Base-by-base conservation (phyloP, 2,113 vertebrate genomes). In the Poecile atricapillus region DNA sequence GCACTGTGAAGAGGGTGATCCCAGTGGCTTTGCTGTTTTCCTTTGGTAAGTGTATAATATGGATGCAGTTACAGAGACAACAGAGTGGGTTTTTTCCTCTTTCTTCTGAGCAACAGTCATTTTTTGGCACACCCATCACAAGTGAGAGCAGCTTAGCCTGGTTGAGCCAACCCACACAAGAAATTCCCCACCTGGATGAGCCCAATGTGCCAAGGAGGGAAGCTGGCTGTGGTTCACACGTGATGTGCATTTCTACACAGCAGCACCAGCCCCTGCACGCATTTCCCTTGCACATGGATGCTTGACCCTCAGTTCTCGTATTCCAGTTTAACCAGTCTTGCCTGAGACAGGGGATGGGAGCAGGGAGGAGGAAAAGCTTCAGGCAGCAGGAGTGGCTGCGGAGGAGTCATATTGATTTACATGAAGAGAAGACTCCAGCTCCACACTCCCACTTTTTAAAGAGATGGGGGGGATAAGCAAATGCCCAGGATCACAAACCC, bases 1-100 rank as follows among this genome's bases (percentile, higher is more conserved):
- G 24, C 71, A 56, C 53, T 2, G 0, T 46, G 41, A 78, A 59
- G 30, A 1, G 3, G 43, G 56, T 0, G 0, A 39, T 52, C 53
- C 47, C 44, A 63, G 33, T 5, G 24, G 23, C 44, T 75, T 37
- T 46, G 69, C 60, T 1, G 0, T 68, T 92, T 82, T 71, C 16
- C 4, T 68, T 53, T 71, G 37, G 3, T 31, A 52, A 39, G 11
- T 14, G 8, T 53, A 1, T 65, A 25, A 50, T 17, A 41, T 16
- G 23, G 44, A 33, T 25, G 15, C 30, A 65, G 33, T 58, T 83
- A 79, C 9, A 69, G 67, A 60, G 55, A 76, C 31, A 31, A 50
- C 25, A 69, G 23, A 28, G 22, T 13, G 41, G 27, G 7, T 10
- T n/a, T 67, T 65, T 75, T 50, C 19, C 39, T 23, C 65, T 67